A percentile compares a stretch with the other conserved stretches of the same genome.
Evolutionary conservation across 2,797 vertebrate genomes (phyloP).

Genomic region (Aselliscus stoliczkanus): DNA sequence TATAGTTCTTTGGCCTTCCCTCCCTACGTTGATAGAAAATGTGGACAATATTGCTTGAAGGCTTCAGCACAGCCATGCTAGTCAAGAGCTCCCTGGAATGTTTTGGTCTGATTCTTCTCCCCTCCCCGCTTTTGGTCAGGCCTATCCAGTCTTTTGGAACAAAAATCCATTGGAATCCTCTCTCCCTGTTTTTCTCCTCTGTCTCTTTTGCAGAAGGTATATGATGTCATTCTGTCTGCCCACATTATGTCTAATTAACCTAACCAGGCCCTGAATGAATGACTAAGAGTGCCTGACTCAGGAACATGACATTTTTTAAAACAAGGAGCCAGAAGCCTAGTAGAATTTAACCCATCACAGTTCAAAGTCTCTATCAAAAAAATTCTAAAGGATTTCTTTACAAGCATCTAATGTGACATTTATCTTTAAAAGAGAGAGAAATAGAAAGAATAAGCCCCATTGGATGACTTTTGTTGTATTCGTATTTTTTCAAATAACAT

Average conservation of each 20-base stretch:
- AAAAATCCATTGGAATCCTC: neutral
- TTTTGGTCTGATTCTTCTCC: neutral
- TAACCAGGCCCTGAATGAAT: neutral
- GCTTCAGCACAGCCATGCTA: neutral
- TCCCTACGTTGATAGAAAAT: neutral
- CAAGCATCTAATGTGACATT: neutral
- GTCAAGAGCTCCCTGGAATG: neutral
- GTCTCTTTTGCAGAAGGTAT: neutral
- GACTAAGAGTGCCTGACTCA: constrained; percentile 19
- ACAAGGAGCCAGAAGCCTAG: neutral
- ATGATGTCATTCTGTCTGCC: neutral
- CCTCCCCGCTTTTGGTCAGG: neutral
- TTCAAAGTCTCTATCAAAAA: neutral
- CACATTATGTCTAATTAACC: neutral
- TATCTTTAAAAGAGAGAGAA: neutral
- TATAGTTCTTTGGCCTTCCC: neutral
- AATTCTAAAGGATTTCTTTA: neutral
- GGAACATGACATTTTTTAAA: neutral
- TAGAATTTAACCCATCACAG: neutral
- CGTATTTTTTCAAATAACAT: neutral
- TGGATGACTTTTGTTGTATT: neutral
- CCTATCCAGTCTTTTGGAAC: neutral
- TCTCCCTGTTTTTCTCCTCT: neutral
- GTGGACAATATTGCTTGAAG: neutral
- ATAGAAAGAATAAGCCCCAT: neutral